Percentiles rank a stretch among this genome's conserved stretches.
These are phyloP conservation scores for Brachionus calyciflorus DNA, from an alignment of 1,140 invertebrate species.

Conservation along the genomic window DNA sequence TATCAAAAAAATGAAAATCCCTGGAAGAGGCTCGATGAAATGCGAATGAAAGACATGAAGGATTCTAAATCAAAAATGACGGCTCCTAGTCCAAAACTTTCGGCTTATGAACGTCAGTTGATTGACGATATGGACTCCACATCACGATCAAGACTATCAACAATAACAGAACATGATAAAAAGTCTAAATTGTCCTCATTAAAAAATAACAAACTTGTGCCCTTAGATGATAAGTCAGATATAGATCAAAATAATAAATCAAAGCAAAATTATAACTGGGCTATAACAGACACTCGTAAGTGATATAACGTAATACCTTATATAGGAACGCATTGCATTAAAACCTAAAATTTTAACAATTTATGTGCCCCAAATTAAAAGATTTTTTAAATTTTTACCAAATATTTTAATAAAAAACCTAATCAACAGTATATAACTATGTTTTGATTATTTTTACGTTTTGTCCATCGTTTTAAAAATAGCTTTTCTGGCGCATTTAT, in stretches of 20 bases:
- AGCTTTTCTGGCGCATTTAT: too few species aligned
- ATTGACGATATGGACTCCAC: constrained; percentile 30
- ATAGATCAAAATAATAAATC: neutral
- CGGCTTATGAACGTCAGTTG: constrained; percentile 37
- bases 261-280: constrained; percentile 1
- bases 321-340: too few species aligned
- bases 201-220: constrained; percentile 36
- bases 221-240: neutral
- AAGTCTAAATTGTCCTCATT: neutral
- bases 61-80: too few species aligned
- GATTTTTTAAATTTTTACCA: too few species aligned
- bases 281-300: constrained; percentile 19
- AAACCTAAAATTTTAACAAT: too few species aligned
- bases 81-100: neutral
- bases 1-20: neutral
- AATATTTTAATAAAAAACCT: too few species aligned
- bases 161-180: constrained; percentile 33
- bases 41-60: neutral
- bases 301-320: too few species aligned
- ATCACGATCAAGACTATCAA: neutral
- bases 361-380: too few species aligned
- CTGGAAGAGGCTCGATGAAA: constrained; percentile 9
- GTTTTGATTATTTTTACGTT: too few species aligned
- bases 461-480: too few species aligned
- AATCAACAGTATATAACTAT: too few species aligned